These are phyloP conservation scores for Drosophila lacicola DNA, from an alignment of 2,888 invertebrate genomes.

Conservation along the genomic window DNA sequence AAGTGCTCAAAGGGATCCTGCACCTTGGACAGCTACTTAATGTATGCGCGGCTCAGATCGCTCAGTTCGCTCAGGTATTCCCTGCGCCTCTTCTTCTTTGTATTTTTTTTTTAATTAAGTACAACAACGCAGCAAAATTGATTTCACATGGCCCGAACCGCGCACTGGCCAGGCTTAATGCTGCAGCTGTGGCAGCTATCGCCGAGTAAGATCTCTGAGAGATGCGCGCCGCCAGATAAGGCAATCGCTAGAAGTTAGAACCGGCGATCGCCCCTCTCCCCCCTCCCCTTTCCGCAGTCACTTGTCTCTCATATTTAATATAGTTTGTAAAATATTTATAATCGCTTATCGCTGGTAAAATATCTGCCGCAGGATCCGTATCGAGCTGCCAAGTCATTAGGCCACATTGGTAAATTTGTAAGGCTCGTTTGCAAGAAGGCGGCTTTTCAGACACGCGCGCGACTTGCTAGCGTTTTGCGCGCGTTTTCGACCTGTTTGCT, in stretches of 20 bases:
- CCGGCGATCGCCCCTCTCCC: neutral
- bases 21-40: slow-evolving; percentile 30
- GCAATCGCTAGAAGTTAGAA: slow-evolving; percentile 32
- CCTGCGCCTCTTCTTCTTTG: neutral
- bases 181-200: slow-evolving; percentile 44
- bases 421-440: slow-evolving; percentile 5
- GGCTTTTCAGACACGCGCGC: slow-evolving; percentile 2
- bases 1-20: slow-evolving; percentile 69
- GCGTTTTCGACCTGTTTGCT: slow-evolving; percentile 4
- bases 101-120: slow-evolving; percentile 69
- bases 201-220: slow-evolving; percentile 59
- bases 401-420: slow-evolving; percentile 37
- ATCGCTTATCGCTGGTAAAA: slow-evolving; percentile 53
- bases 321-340: slow-evolving; percentile 72
- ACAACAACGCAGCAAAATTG: slow-evolving; percentile 80
- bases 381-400: slow-evolving; percentile 73
- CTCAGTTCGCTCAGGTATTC: slow-evolving; percentile 10
- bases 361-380: slow-evolving; percentile 54
- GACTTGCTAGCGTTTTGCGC: slow-evolving; percentile 24
- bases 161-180: slow-evolving; percentile 5
- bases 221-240: slow-evolving; percentile 67
- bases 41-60: slow-evolving; percentile 33
- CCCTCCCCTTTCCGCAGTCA: slow-evolving; percentile 6
- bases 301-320: slow-evolving; percentile 58
- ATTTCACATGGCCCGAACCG: slow-evolving; percentile 58